Conservation (phyloP, 2,888 invertebrate species). For the Thecophora atra region DNA sequence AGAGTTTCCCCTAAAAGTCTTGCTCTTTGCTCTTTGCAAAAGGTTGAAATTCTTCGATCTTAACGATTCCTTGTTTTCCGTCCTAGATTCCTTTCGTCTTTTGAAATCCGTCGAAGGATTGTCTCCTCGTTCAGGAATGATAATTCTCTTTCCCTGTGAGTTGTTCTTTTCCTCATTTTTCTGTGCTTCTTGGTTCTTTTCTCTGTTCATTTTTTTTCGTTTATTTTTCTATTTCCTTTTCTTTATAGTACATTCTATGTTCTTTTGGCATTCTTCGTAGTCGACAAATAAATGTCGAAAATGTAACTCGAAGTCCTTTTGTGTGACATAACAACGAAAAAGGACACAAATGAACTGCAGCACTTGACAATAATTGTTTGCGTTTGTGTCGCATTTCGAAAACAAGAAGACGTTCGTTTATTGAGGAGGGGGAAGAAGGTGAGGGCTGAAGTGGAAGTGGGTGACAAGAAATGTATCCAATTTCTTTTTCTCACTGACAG, state of each 20-base stretch:
- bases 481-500: slow-evolving; percentile 40
- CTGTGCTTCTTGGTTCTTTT: neutral
- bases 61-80: neutral
- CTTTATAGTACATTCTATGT: neutral
- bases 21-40: too few species aligned
- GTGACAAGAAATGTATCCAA: slow-evolving; percentile 44
- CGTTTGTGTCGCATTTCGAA: slow-evolving; percentile 37
- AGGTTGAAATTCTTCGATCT: too few species aligned
- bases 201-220: neutral
- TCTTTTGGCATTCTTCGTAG: slow-evolving; percentile 20
- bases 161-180: neutral
- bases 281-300: slow-evolving; percentile 44
- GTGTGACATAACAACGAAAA: slow-evolving; percentile 40
- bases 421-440: neutral
- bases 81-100: neutral
- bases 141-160: neutral
- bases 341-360: slow-evolving; percentile 49
- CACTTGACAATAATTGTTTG: slow-evolving; percentile 49
- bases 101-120: neutral
- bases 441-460: neutral
- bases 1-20: too few species aligned
- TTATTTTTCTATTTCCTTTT: neutral
- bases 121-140: neutral
- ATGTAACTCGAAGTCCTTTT: slow-evolving; percentile 45
- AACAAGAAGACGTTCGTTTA: neutral